Base-by-base conservation (phyloP, 23 tunicate genomes). In the Halocynthia roretzi region DNA sequence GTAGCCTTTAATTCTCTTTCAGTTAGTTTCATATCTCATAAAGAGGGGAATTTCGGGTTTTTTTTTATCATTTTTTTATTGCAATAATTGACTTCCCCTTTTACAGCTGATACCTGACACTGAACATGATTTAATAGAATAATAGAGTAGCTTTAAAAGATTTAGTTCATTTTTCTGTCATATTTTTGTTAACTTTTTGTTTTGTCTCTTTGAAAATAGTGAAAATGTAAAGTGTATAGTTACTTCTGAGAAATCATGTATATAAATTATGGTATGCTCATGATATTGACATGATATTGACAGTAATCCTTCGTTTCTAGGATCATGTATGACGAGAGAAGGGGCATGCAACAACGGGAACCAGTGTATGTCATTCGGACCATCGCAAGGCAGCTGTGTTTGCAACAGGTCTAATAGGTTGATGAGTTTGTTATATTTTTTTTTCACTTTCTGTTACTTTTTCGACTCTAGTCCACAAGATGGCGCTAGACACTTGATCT, bases 361-460 rank as follows among this genome's bases (percentile, higher is more conserved):
- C 6, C 78, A 74, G 51, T 74, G 78, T 54, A 74, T 74, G 78
- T 62, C 78, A 14, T 56, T 74, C 64, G 78, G 78, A 53, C 78
- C 78, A 7, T 22, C 78, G 8, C 55, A 5, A 12, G 78, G 78
- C 20, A 74, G 56, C 50, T 74, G 78, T 54, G 10, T 50, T 20
- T 74, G 78, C 22, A 10, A 62, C 20, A 56, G 63, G 78, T 74
- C 44, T 31, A 31, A 31, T 31, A 31, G 44, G 44, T 31, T 31
- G 44, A 1, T 31, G 44, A 74, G 18, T 22, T 54, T 8, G 10
- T 40, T 68, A 1, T 21, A 15, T 68, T 68, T 19, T 18, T 15
- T n/a, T 21, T 68, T 19, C 18, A 68, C 72, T 15, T 15, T 21
- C 2, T 18, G 72, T 68, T 51, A 54, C 18, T 10, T 71, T 52